Evolutionary conservation across 92 coral and sea anemone species (phyloP).

Genomic region (Scolanthus callimorphus): DNA sequence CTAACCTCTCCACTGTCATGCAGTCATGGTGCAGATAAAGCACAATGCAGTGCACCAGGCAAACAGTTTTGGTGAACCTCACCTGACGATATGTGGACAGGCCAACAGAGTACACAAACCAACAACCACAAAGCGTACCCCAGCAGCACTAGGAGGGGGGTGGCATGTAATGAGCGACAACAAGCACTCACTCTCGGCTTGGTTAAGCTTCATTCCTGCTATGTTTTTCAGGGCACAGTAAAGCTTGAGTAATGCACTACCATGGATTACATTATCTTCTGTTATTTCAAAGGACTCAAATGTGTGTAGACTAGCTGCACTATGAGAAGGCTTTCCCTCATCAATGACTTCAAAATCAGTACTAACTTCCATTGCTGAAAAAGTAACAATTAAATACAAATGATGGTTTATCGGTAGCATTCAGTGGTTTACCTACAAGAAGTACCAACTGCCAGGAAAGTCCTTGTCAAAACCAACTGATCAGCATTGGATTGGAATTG

Average conservation of each 20-base stretch:
- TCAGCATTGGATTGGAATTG: too few species aligned
- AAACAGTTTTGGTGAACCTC: not conserved
- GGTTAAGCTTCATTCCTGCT: conserved; percentile 91
- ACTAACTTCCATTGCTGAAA: conserved; percentile 87
- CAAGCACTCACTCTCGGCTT: conserved; percentile 76
- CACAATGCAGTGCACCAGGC: too few species aligned
- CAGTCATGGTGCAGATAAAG: too few species aligned
- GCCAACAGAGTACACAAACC: conserved; percentile 84
- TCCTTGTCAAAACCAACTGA: not conserved
- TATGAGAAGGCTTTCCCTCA: conserved; percentile 43
- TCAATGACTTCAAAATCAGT: conserved; percentile 89
- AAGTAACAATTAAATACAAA: not conserved
- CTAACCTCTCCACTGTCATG: too few species aligned
- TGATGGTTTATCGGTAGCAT: not conserved
- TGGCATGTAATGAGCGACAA: conserved; percentile 83
- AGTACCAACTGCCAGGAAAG: not conserved
- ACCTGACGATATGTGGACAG: conserved; percentile 73
- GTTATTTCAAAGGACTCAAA: conserved; percentile 61
- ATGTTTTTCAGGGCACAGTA: conserved; percentile 90
- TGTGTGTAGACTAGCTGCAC: conserved; percentile 17
- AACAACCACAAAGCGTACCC: conserved; percentile 87
- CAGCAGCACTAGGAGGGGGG: conserved; percentile 91
- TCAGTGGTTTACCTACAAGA: not conserved
- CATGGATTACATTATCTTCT: conserved; percentile 82
- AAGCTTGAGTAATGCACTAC: conserved; percentile 74